Percentiles rank a stretch among this genome's conserved stretches.
These are phyloP conservation scores for Athrips mouffetella DNA, from an alignment of 2,888 invertebrate genomes.

Conservation along the genomic window DNA sequence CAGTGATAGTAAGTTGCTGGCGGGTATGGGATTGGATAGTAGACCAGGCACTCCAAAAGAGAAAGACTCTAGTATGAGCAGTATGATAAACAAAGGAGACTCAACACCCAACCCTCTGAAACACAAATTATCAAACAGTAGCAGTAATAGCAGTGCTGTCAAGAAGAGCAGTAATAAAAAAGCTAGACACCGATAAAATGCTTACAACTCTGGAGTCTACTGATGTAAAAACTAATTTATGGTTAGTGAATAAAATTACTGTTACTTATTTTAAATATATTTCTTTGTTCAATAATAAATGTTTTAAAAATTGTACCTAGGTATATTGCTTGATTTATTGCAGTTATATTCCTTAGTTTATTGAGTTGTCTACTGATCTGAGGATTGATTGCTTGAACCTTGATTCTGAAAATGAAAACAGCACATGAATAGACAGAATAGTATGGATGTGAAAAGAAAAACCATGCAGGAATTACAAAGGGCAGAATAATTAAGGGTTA, in stretches of 20 bases:
- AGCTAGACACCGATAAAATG: slow-evolving; percentile 87
- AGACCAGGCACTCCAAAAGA: slow-evolving; percentile 72
- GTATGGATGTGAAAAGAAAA: too few species aligned
- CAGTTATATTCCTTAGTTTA: slow-evolving; percentile 36
- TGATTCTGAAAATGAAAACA: slow-evolving; percentile 58
- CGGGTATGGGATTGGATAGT: slow-evolving; percentile 63
- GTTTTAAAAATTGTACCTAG: background rate
- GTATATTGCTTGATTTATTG: too few species aligned
- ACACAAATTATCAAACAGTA: slow-evolving; percentile 69
- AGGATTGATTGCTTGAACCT: slow-evolving; percentile 65
- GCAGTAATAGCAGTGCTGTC: slow-evolving; percentile 69
- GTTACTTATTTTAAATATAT: slow-evolving; percentile 3
- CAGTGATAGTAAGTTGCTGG: slow-evolving; percentile 62
- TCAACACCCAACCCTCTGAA: slow-evolving; percentile 67
- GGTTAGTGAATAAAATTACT: slow-evolving; percentile 15
- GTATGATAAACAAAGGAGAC: slow-evolving; percentile 55
- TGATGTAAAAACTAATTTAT: background rate
- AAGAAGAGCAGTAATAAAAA: slow-evolving; percentile 90
- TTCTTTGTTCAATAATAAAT: slow-evolving; percentile 15
- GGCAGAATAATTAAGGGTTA: too few species aligned
- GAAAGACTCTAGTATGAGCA: slow-evolving; percentile 53
- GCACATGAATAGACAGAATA: too few species aligned
- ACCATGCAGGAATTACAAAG: too few species aligned
- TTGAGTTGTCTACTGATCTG: slow-evolving; percentile 37
- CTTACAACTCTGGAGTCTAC: too few species aligned